A percentile compares a stretch with the other conserved stretches of the same genome.
These are phyloP conservation scores for Porites cylindrica DNA, from an alignment of 92 coral and sea anemone genomes.

Conservation along the genomic window DNA sequence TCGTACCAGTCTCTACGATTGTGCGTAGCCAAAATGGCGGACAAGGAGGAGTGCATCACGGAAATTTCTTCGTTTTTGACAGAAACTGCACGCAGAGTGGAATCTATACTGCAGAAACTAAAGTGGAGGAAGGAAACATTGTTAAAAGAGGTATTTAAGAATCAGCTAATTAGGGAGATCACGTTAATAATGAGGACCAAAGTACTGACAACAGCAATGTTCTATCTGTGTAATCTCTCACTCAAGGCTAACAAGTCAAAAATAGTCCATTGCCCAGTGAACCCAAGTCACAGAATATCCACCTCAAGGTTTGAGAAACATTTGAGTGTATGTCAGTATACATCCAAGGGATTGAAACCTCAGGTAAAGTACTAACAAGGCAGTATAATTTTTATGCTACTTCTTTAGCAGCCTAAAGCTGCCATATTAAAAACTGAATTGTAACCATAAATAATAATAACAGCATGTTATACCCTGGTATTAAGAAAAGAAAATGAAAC, in stretches of 20 bases:
- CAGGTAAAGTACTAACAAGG: slow-evolving; percentile 37
- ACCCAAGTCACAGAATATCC: slow-evolving; percentile 58
- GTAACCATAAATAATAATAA: too few relatives aligned
- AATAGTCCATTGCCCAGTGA: slow-evolving; percentile 57
- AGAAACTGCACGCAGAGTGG: slow-evolving; percentile 18
- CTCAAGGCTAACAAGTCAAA: slow-evolving; percentile 20
- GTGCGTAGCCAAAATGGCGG: slow-evolving; percentile 39
- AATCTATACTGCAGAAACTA: slow-evolving; percentile 1
- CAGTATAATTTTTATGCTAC: too few relatives aligned
- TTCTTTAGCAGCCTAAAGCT: background rate
- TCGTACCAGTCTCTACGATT: slow-evolving; percentile 1
- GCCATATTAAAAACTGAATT: background rate
- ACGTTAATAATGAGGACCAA: too few relatives aligned
- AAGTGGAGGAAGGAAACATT: slow-evolving; percentile 34
- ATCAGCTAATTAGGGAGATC: too few relatives aligned
- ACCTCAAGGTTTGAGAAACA: slow-evolving; percentile 52
- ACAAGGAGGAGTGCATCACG: slow-evolving; percentile 3
- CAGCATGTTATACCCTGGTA: too few relatives aligned
- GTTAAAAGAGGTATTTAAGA: slow-evolving; percentile 15
- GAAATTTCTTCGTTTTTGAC: slow-evolving; percentile 31
- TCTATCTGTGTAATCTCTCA: background rate
- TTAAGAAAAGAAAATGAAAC: too few relatives aligned
- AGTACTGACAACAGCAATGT: background rate
- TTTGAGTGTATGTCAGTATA: slow-evolving; percentile 52
- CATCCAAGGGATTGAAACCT: slow-evolving; percentile 41